Percentiles rank a stretch among this genome's conserved stretches.
These are phyloP conservation scores for Craterocephalus amniculus DNA, from an alignment of 2,797 vertebrate genomes.

Conservation along the genomic window DNA sequence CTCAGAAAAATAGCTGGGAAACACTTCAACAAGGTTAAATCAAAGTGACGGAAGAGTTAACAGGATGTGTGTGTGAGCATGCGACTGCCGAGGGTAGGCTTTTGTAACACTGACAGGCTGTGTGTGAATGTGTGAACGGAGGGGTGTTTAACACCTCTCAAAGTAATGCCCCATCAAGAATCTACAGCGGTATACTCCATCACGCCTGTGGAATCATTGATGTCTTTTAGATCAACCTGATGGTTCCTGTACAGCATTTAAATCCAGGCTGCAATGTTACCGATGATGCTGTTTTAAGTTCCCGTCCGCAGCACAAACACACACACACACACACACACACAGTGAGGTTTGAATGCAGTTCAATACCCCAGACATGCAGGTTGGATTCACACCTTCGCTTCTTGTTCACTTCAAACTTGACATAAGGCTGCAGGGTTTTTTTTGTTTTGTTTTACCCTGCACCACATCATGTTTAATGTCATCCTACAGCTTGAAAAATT, in stretches of 20 bases:
- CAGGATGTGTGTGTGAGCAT: slow-evolving; percentile 10
- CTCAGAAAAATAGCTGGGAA: slow-evolving; percentile 51
- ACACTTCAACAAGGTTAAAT: slow-evolving; percentile 67
- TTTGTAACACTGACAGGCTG: slow-evolving; percentile 57
- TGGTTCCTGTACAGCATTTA: slow-evolving; percentile 33
- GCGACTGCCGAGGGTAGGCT: slow-evolving; percentile 38
- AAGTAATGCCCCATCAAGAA: slow-evolving; percentile 41
- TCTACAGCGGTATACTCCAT: slow-evolving; percentile 34
- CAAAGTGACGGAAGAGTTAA: slow-evolving; percentile 62
- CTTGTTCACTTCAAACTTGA: slow-evolving; percentile 51
- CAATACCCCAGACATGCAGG: slow-evolving; percentile 24
- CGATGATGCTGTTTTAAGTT: slow-evolving; percentile 40
- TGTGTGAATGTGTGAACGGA: slow-evolving; percentile 66
- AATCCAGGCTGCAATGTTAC: slow-evolving; percentile 29
- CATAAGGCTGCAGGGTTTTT: slow-evolving; percentile 29
- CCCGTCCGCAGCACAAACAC: slow-evolving; percentile 7
- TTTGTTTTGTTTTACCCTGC: not conserved
- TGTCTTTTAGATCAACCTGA: slow-evolving; percentile 33
- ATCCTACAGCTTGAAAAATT: slow-evolving; percentile 1
- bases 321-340: slow-evolving; percentile 17
- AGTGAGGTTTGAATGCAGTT: slow-evolving; percentile 20
- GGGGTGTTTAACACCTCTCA: slow-evolving; percentile 66
- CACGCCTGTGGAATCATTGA: slow-evolving; percentile 22
- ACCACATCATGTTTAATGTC: slow-evolving; percentile 26
- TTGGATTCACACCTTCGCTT: slow-evolving; percentile 52